Base-by-base conservation (phyloP, 2,113 vertebrate genomes). In the Cryptomyrus ogoouensis region DNA sequence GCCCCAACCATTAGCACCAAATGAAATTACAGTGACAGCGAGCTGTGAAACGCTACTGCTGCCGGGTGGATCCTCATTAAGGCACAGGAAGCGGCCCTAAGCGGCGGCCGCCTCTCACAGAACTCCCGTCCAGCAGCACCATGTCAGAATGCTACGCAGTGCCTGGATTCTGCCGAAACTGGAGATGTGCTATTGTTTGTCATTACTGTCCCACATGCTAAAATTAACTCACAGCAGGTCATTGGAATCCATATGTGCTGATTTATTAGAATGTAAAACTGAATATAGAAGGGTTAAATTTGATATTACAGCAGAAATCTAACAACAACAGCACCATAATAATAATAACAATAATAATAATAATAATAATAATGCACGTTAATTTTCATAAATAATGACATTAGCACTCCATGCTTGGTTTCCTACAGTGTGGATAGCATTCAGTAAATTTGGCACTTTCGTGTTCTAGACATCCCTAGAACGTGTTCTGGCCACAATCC, bases 1-100 rank as follows among this genome's bases (percentile, higher is more conserved):
- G 88, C 58, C 58, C 42, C n/a, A 35, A 31, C 88, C 44, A 88
- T 88, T 88, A 89, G 88, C 47, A 49, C 9, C 88, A 89, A 27
- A 66, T 88, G 39, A 47, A 62, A 31, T 80, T 52, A 89, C 52
- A 89, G 46, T 35, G 17, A 89, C 66, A 24, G 88, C 24, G 3
- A 50, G 47, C 27, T 53, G 46, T 39, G 66, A 66, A 88, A 13
- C 17, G 5, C 31, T 46, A 19, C 7, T 1, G 5, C 53, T 4
- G 12, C 87, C 12, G 74, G 52, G 27, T 5, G 47, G 88, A 5
- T 58, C 39, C 86, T 58, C 50, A 87, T 56, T 87, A 52, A 35
- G 47, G 21, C n/a, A 6, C 1, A 56, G 21, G 44, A 49, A 47
- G 7, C 83, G 9, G 19, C 17, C 10, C 39, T 5, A 5, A 87